phyloP scores from a whole-genome alignment of 2,797 vertebrate species.

The Hoplostethus mediterraneus region DNA sequence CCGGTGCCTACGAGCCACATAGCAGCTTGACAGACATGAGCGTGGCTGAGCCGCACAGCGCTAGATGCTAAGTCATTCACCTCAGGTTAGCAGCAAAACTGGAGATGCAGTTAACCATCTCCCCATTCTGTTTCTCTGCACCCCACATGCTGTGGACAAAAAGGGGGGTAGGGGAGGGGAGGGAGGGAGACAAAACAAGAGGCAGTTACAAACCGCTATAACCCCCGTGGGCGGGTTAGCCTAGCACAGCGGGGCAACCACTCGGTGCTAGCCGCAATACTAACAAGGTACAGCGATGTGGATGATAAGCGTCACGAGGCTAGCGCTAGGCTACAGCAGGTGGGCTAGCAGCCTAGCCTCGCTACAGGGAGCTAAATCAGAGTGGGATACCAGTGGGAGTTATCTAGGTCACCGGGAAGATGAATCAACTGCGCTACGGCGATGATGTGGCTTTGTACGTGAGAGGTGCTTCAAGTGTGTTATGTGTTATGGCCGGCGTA shows the following conservation, averaged over 20 bases:
- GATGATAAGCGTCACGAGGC: too few relatives aligned
- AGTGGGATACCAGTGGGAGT: conserved; percentile 60
- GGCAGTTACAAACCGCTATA: conserved; percentile 67
- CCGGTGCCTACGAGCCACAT: conserved; percentile 1
- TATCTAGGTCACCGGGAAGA: conserved; percentile 78
- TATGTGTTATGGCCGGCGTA: background rate
- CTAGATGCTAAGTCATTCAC: conserved; percentile 79
- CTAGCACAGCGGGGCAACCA: conserved; percentile 17
- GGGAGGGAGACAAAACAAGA: conserved; percentile 72
- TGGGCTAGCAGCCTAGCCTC: conserved; percentile 39
- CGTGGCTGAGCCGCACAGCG: conserved; percentile 47
- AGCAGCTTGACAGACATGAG: background rate
- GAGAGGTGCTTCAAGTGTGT: conserved; percentile 30
- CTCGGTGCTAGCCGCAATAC: background rate
- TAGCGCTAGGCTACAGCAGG: background rate
- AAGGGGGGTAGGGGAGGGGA: conserved; percentile 10
- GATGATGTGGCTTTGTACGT: conserved; percentile 43
- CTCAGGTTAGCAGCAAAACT: conserved; percentile 86
- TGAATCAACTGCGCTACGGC: conserved; percentile 65
- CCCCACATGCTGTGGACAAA: conserved; percentile 87
- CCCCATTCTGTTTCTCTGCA: conserved; percentile 85
- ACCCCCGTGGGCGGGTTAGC: conserved; percentile 41
- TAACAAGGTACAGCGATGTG: conserved; percentile 5
- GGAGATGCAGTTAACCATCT: conserved; percentile 88
- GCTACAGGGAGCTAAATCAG: conserved; percentile 55